Conservation (phyloP, 2,888 invertebrate species). For the Drosophila ustulata region DNA sequence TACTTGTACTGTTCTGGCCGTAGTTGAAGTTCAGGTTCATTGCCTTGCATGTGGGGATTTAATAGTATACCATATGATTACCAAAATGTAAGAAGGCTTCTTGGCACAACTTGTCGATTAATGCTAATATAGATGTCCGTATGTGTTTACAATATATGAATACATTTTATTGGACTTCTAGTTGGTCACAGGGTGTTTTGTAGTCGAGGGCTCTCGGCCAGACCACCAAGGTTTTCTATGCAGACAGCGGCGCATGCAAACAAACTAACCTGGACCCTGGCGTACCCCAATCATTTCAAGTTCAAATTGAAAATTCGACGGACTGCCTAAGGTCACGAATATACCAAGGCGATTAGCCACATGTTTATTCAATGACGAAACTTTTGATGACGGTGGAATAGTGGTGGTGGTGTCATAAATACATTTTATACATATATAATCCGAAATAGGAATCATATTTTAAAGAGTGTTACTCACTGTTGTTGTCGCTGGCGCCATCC, state of each 20-base stretch:
- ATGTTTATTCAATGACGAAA: constrained; percentile 2
- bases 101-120: background rate
- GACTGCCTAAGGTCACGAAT: constrained; percentile 48
- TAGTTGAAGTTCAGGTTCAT: constrained; percentile 76
- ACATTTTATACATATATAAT: background rate
- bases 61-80: constrained; percentile 26
- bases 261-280: constrained; percentile 34
- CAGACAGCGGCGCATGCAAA: constrained; percentile 43
- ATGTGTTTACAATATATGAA: too few species aligned
- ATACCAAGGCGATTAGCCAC: constrained; percentile 2
- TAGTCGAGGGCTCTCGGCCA: background rate
- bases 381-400: background rate
- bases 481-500: constrained; percentile 58
- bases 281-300: constrained; percentile 49
- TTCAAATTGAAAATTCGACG: constrained; percentile 47
- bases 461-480: constrained; percentile 65
- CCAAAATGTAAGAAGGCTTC: background rate
- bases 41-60: constrained; percentile 74
- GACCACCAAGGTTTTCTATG: constrained; percentile 20
- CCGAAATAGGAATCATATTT: background rate
- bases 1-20: constrained; percentile 20
- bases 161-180: too few species aligned
- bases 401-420: constrained; percentile 9
- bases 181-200: constrained; percentile 17
- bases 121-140: too few species aligned